A percentile compares a stretch with the other conserved stretches of the same genome.
These are phyloP conservation scores for Dicyrtomina minuta DNA, from an alignment of 2,888 invertebrate species.

Conservation along the genomic window DNA sequence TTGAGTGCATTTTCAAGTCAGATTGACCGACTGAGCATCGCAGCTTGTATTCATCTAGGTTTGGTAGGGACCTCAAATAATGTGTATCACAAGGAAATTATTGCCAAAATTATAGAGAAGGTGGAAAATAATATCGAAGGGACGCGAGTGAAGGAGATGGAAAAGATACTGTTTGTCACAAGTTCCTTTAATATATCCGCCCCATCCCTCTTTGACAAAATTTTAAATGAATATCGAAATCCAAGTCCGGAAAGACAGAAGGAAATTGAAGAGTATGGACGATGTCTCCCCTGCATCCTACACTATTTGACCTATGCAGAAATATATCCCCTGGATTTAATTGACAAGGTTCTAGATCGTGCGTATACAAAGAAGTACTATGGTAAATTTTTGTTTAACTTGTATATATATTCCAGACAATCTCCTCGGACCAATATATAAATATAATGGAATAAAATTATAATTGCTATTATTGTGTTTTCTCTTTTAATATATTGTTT, in stretches of 20 bases:
- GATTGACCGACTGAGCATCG: slow-evolving; percentile 63
- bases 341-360: slow-evolving; percentile 62
- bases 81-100: slow-evolving; percentile 57
- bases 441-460: slow-evolving; percentile 2
- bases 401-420: neutral
- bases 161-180: slow-evolving; percentile 67
- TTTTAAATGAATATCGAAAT: slow-evolving; percentile 61
- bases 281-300: slow-evolving; percentile 65
- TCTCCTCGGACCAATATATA: neutral
- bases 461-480: too few species aligned
- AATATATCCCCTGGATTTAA: slow-evolving; percentile 64
- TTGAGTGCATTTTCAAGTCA: slow-evolving; percentile 62
- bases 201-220: slow-evolving; percentile 58
- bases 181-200: slow-evolving; percentile 66
- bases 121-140: slow-evolving; percentile 60
- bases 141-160: slow-evolving; percentile 72
- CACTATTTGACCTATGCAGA: slow-evolving; percentile 64
- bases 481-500: neutral
- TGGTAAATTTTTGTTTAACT: slow-evolving; percentile 56
- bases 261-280: slow-evolving; percentile 65
- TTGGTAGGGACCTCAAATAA: slow-evolving; percentile 62
- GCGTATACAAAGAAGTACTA: slow-evolving; percentile 64
- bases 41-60: slow-evolving; percentile 68
- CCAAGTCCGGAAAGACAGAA: slow-evolving; percentile 54
- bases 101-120: slow-evolving; percentile 61